A percentile compares a stretch with the other conserved stretches of the same genome.
phyloP scores from a whole-genome alignment of 2,797 vertebrate genomes.

The Sarcoramphus papa region DNA sequence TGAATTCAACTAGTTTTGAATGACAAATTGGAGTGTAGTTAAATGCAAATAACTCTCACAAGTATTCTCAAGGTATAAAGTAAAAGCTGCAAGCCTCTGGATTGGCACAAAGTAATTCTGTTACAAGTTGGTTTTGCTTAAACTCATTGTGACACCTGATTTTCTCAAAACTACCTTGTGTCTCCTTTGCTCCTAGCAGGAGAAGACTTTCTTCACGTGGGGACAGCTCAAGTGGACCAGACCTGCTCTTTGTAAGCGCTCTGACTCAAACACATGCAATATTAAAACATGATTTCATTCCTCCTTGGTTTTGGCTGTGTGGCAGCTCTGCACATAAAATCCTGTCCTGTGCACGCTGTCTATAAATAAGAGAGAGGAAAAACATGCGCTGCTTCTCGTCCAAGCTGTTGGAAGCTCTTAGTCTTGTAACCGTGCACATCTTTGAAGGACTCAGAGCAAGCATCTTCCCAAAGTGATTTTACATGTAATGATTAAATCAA shows the following conservation, averaged over 20 bases:
- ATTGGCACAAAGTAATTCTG: not conserved
- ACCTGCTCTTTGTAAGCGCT: not conserved
- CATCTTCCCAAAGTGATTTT: constrained; percentile 10
- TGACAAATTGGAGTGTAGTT: not conserved
- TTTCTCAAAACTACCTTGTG: not conserved
- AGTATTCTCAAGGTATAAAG: not conserved
- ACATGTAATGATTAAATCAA: constrained; percentile 3
- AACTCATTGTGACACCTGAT: not conserved
- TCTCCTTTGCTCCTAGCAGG: not conserved
- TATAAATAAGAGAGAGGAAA: not conserved
- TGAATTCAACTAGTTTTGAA: not conserved
- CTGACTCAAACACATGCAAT: not conserved
- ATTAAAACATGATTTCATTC: not conserved
- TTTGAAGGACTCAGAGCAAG: not conserved
- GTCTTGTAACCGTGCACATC: not conserved
- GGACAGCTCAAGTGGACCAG: not conserved
- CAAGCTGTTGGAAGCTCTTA: not conserved
- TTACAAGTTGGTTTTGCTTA: not conserved
- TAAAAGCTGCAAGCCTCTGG: not conserved
- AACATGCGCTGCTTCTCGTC: not conserved
- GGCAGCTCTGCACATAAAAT: not conserved
- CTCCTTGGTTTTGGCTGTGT: not conserved
- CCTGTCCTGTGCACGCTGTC: not conserved
- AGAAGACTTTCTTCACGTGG: not conserved
- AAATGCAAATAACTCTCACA: not conserved